Percentiles rank a stretch among this genome's conserved stretches.
phyloP scores from a whole-genome alignment of 2,888 invertebrate species.

The Caenorhabditis sp. region DNA sequence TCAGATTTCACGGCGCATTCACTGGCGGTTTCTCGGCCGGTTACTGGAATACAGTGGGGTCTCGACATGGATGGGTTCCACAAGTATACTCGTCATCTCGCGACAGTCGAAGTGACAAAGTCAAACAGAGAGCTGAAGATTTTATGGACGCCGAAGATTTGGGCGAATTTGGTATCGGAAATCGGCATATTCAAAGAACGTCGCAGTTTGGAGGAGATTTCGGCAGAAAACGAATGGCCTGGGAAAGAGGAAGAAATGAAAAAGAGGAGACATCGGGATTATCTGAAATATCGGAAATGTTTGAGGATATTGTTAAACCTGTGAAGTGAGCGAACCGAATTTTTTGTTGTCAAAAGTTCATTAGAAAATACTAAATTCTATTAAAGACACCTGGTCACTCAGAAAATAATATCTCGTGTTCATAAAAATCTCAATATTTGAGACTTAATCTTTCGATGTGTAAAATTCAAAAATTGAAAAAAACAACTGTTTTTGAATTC shows the following conservation, averaged over 20 bases:
- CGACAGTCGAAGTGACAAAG: constrained; percentile 76
- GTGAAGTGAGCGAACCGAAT: constrained; percentile 58
- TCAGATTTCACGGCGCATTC: constrained; percentile 92
- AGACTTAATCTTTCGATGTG: no score
- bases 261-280: constrained; percentile 13
- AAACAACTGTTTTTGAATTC: no score
- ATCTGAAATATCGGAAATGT: constrained; percentile 39
- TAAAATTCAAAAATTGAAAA: no score
- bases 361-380: no score
- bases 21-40: constrained; percentile 98
- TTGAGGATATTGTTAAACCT: constrained; percentile 60
- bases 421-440: no score
- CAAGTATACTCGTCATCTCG: constrained; percentile 88
- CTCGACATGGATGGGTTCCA: constrained; percentile 89
- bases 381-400: no score
- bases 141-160: constrained; percentile 97
- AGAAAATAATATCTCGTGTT: no score
- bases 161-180: constrained; percentile 92
- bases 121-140: constrained; percentile 83
- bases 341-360: no score
- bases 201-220: constrained; percentile 77
- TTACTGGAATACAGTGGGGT: constrained; percentile 93
- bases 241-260: no score
- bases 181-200: constrained; percentile 83
- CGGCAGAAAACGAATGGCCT: constrained; percentile 54